Conservation (phyloP, 2,797 vertebrate species). For the Protosalanx chinensis region DNA sequence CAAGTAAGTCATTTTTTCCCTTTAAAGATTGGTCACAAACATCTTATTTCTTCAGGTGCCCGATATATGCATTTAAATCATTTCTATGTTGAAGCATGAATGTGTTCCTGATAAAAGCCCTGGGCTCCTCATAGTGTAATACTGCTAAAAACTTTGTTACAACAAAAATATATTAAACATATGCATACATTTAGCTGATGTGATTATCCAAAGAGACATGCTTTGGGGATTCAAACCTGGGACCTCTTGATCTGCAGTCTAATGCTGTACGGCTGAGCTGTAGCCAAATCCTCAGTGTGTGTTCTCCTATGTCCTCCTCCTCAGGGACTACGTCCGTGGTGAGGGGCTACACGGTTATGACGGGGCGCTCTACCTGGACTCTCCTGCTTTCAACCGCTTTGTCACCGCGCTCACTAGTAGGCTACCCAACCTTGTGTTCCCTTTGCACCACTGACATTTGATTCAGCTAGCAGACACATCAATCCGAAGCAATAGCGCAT, state of each 20-base stretch:
- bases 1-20: constrained; percentile 70
- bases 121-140: too few relatives aligned
- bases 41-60: too few relatives aligned
- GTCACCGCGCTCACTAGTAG: constrained; percentile 77
- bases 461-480: too few relatives aligned
- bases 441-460: too few relatives aligned
- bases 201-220: too few relatives aligned
- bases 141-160: too few relatives aligned
- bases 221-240: too few relatives aligned
- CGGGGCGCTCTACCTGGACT: constrained; percentile 68
- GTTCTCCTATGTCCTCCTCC: constrained; percentile 9
- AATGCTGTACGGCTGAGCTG: neutral
- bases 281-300: neutral
- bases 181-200: neutral
- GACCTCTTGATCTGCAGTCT: neutral
- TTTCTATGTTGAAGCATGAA: too few relatives aligned
- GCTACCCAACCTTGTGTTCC: constrained; percentile 19
- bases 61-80: too few relatives aligned
- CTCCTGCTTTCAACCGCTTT: constrained; percentile 71
- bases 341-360: constrained; percentile 71
- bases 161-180: neutral
- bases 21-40: neutral
- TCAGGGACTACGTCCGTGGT: constrained; percentile 76
- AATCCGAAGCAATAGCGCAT: too few relatives aligned
- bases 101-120: too few relatives aligned